These are phyloP conservation scores for Epizoanthus scotinus DNA, from an alignment of 92 coral and sea anemone genomes.

Conservation along the genomic window DNA sequence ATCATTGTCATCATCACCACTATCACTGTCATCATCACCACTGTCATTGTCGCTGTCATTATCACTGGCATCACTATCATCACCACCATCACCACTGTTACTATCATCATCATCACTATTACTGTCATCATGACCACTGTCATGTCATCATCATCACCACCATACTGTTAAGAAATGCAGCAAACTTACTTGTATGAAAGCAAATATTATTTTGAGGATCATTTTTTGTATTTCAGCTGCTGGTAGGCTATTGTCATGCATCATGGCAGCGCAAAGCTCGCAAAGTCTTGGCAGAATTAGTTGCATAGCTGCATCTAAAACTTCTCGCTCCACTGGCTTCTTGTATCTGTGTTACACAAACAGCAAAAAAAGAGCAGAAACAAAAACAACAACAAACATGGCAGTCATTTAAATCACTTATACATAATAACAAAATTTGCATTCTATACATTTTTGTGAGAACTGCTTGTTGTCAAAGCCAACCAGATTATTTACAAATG, in stretches of 20 bases:
- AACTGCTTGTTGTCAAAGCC: too few species aligned
- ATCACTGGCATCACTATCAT: too few species aligned
- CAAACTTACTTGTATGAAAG: slow-evolving; percentile 79
- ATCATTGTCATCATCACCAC: too few species aligned
- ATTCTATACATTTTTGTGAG: too few species aligned
- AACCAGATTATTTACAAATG: too few species aligned
- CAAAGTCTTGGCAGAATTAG: slow-evolving; percentile 79
- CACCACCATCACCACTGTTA: too few species aligned
- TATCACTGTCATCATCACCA: too few species aligned
- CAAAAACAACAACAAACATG: not conserved
- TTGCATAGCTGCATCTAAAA: slow-evolving; percentile 82
- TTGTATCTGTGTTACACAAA: slow-evolving; percentile 61
- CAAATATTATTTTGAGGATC: slow-evolving; percentile 87
- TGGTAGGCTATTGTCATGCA: slow-evolving; percentile 67
- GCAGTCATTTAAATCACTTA: slow-evolving; percentile 22
- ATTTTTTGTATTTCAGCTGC: slow-evolving; percentile 88
- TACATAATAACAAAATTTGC: too few species aligned
- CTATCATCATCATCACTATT: too few species aligned
- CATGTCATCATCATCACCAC: too few species aligned
- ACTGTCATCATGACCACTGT: too few species aligned
- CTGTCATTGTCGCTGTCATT: too few species aligned
- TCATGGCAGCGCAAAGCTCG: slow-evolving; percentile 64
- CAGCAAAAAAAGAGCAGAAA: not conserved
- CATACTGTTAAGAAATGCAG: not conserved
- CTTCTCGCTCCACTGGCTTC: slow-evolving; percentile 85